Evolutionary conservation across 2,888 invertebrate genomes (phyloP).

Genomic region (Chymomyza amoena): DNA sequence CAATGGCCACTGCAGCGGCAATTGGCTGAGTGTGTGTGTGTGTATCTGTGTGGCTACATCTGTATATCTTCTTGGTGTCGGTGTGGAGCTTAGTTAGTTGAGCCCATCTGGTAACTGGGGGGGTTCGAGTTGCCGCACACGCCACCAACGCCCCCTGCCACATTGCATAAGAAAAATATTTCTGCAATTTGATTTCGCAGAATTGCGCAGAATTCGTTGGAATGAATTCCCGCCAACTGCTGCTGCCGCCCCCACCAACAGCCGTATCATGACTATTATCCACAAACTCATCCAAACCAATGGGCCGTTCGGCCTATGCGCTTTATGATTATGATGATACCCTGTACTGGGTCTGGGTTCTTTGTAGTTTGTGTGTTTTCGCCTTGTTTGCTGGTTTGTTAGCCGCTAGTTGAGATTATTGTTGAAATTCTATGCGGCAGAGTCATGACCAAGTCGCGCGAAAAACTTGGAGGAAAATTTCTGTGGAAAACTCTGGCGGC

Average conservation of each 20-base stretch:
- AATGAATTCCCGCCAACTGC: slow-evolving; percentile 56
- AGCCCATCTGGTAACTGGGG: slow-evolving; percentile 57
- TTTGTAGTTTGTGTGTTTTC: slow-evolving; percentile 56
- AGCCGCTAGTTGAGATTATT: slow-evolving; percentile 63
- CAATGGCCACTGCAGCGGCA: slow-evolving; percentile 64
- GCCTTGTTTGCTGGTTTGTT: slow-evolving; percentile 72
- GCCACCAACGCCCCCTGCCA: slow-evolving; percentile 23
- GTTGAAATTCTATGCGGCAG: slow-evolving; percentile 68
- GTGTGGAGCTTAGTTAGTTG: slow-evolving; percentile 47
- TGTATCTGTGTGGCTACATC: slow-evolving; percentile 29
- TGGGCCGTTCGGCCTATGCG: slow-evolving; percentile 57
- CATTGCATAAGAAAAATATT: slow-evolving; percentile 69
- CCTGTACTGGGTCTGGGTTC: slow-evolving; percentile 15
- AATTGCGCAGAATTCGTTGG: slow-evolving; percentile 75
- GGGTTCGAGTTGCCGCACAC: slow-evolving; percentile 27
- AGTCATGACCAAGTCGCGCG: slow-evolving; percentile 55
- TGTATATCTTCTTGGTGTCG: neutral
- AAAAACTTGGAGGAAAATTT: slow-evolving; percentile 59
- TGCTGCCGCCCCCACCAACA: neutral
- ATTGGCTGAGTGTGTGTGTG: slow-evolving; percentile 21
- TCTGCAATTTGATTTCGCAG: slow-evolving; percentile 74
- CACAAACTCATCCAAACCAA: neutral
- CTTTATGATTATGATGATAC: slow-evolving; percentile 73
- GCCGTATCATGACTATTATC: slow-evolving; percentile 24
- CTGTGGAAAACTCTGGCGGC: slow-evolving; percentile 61